Percentiles rank a stretch among this genome's conserved stretches.
phyloP scores from a whole-genome alignment of 1,140 invertebrate species.

The Drosophila paulistorum region DNA sequence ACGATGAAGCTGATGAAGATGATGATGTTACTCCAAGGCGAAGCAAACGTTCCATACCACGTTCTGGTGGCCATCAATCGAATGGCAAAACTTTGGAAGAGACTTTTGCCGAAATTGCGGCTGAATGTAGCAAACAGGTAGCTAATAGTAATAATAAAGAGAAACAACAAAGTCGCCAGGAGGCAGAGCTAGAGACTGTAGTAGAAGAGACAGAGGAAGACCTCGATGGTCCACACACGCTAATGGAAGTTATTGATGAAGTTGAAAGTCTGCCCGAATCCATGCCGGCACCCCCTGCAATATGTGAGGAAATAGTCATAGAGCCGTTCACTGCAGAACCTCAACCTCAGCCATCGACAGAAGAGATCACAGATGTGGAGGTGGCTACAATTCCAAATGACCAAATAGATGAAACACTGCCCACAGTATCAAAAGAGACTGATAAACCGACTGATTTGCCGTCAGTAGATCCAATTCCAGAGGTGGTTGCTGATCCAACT shows the following conservation, averaged over 20 bases:
- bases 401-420: constrained; percentile 1
- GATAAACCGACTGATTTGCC: background rate
- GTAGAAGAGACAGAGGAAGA: constrained; percentile 13
- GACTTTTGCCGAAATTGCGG: constrained; percentile 62
- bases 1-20: constrained; percentile 17
- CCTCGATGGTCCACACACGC: constrained; percentile 17
- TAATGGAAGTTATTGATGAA: constrained; percentile 44
- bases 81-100: constrained; percentile 58
- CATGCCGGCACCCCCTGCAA: background rate
- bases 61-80: background rate
- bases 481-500: background rate
- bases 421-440: background rate
- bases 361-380: background rate
- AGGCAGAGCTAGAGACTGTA: constrained; percentile 8
- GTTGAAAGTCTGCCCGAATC: constrained; percentile 8
- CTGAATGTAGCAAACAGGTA: constrained; percentile 43
- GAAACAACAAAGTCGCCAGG: background rate
- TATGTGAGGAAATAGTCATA: background rate
- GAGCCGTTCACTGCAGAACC: background rate
- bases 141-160: background rate
- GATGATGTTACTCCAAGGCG: constrained; percentile 23
- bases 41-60: constrained; percentile 38
- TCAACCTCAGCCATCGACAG: background rate
- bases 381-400: background rate
- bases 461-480: background rate